Evolutionary conservation across 2,797 vertebrate species (phyloP), one percentile per base, ranked within the genome.

Genomic region (Nannoperca australis): DNA sequence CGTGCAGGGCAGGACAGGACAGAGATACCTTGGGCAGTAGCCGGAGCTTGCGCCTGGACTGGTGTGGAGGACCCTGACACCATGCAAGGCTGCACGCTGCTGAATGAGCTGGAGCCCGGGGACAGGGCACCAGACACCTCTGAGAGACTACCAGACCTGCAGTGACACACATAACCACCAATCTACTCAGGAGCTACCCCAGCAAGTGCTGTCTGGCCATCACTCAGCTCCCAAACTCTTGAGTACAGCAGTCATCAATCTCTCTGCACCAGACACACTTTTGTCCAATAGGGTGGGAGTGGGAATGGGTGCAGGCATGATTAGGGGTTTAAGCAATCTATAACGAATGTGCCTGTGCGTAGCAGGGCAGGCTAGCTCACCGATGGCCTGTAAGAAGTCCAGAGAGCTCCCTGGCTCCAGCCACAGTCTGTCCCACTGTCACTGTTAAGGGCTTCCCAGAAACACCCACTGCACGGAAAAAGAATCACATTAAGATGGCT

Each of bases 331-430:
- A 65, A 42, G 76, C 17, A 8, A 27, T 81, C 71, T 73, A 63
- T 11, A 60, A 54, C 76, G n/a, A 73, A 64, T 71, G 78, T 76
- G 78, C 38, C 69, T 51, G 58, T 68, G 70, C 70, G 63, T 15
- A 14, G 54, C n/a, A 32, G 40, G 12, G 30, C n/a, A 2, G 34
- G 61, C 42, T 38, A 32, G 55, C 88, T 93, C 95, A 99, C 98
- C 96, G 97, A 68, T 97, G 94, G 72, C 96, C 82, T 71, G 95
- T 91, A 51, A 98, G 96, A 78, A 99, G 95, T 79, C 98, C 97
- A 0, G 97, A 95, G 15, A 97, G 95, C 76, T 99, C 98, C 93
- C 97, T 98, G 11, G 95, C 82, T 7, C 96, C 95, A 1, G 95
- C 55, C 32, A 95, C 92, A 2, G 94, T 84, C 84, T 96, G 97